Conservation (phyloP, 2,888 invertebrate species). For the Taphrorychus bicolor region DNA sequence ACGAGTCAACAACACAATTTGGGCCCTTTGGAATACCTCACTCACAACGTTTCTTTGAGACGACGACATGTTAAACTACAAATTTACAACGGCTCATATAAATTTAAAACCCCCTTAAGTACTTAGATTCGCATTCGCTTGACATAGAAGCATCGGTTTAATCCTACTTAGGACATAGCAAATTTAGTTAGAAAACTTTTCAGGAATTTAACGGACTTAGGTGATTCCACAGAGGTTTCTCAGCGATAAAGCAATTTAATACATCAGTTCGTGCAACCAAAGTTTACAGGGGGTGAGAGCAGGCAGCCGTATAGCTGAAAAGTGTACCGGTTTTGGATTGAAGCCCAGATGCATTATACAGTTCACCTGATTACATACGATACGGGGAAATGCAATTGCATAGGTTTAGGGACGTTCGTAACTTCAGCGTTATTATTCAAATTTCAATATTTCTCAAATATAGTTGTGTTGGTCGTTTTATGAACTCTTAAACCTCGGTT, state of each 20-base stretch:
- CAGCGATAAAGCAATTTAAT: slow-evolving; percentile 34
- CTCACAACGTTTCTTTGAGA: neutral
- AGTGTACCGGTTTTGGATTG: neutral
- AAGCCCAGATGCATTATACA: neutral
- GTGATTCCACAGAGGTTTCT: slow-evolving; percentile 26
- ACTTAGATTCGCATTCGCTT: slow-evolving; percentile 10
- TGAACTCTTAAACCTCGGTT: too few relatives aligned
- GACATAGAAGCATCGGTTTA: slow-evolving; percentile 16
- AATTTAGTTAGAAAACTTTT: slow-evolving; percentile 35
- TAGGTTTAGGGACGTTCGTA: too few relatives aligned
- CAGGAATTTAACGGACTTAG: slow-evolving; percentile 27
- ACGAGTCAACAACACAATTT: slow-evolving; percentile 3
- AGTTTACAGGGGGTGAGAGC: slow-evolving; percentile 13
- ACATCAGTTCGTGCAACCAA: slow-evolving; percentile 20
- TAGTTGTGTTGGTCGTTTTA: too few relatives aligned
- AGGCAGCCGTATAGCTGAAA: neutral
- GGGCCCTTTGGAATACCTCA: neutral
- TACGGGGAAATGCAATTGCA: too few relatives aligned
- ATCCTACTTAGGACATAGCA: slow-evolving; percentile 15
- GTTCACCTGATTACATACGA: neutral
- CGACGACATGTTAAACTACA: slow-evolving; percentile 1
- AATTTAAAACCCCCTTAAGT: slow-evolving; percentile 16
- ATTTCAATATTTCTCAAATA: too few relatives aligned
- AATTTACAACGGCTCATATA: slow-evolving; percentile 4
- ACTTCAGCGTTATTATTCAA: too few relatives aligned